Evolutionary conservation across 2,888 invertebrate species (phyloP), one percentile per base, ranked within the genome.

Genomic region (Brachypalpus laphriformis): DNA sequence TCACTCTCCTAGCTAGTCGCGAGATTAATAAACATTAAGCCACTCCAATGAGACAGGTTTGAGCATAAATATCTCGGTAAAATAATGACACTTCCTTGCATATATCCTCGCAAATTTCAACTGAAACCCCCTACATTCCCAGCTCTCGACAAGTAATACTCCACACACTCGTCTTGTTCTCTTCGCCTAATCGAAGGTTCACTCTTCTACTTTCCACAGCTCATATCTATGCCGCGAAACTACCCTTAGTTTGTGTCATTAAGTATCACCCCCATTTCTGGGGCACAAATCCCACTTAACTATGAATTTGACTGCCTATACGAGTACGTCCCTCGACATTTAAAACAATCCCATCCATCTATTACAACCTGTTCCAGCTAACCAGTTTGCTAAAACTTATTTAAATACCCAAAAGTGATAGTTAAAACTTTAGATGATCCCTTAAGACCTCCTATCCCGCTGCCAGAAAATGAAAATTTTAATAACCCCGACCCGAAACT

Each of bases 351-450:
- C 8, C 49, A 9, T 9, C 14, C 31, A 40, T 34, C 14, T 34
- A 42, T 14, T 11, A 16, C 20, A 63, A 54, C 51, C 31, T 63
- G 20, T 63, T 40, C 25, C 25, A 5, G 7, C 54, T 34, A 59
- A 18, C 57, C 16, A 11, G 51, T 51, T 11, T 37, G 37, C 9
- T 34, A n/a, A 59, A 34, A 42, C 22, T 28, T n/a, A 18, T 42
- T 61, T 45, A 16, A 74, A 18, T 28, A 34, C 42, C 61, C 14
- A 51, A 61, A 74, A 54, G 16, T 61, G 72, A 7, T 16, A 28
- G 9, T 74, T 42, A 63, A 74, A 49, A 61, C 51, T 42, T 51
- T 4, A 37, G 51, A 54, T 16, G 37, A 63, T 51, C 47, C 49
- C 51, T 40, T 8, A 11, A 8, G 11, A 40, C 5, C 14, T 8